A percentile compares a stretch with the other conserved stretches of the same genome.
Conservation (phyloP, 1,140 invertebrate species). For the Temnothorax curvispinosus region DNA sequence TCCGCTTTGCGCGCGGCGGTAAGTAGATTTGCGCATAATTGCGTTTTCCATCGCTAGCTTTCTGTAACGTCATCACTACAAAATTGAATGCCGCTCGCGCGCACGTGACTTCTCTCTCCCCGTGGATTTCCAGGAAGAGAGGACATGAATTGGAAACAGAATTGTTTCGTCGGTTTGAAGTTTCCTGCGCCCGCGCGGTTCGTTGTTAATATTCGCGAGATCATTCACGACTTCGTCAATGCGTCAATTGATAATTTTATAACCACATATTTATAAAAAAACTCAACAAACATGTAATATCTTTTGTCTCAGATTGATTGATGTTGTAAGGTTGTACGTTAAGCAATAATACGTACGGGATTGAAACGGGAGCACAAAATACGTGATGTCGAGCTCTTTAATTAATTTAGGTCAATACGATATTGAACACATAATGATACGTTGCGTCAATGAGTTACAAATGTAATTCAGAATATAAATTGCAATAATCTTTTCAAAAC, state of each 20-base stretch:
- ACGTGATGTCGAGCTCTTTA: neutral
- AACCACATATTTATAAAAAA: neutral
- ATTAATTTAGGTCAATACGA: neutral
- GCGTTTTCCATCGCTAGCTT: neutral
- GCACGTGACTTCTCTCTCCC: neutral
- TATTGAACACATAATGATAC: neutral
- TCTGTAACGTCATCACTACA: neutral
- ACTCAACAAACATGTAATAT: neutral
- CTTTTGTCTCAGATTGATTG: neutral
- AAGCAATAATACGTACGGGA: neutral
- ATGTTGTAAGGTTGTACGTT: neutral
- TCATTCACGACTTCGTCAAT: neutral
- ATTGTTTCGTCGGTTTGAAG: neutral
- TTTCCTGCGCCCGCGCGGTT: neutral
- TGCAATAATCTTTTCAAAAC: neutral
- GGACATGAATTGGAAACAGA: neutral
- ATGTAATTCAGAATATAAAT: neutral
- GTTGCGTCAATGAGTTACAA: neutral
- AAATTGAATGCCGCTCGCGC: neutral
- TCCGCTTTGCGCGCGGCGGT: neutral
- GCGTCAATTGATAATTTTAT: neutral
- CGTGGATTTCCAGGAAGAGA: neutral
- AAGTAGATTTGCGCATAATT: slow-evolving; percentile 19
- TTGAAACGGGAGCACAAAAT: neutral
- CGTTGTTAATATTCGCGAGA: neutral